phyloP scores from a whole-genome alignment of 2,888 invertebrate species.

The Hyposoter dolosus region DNA sequence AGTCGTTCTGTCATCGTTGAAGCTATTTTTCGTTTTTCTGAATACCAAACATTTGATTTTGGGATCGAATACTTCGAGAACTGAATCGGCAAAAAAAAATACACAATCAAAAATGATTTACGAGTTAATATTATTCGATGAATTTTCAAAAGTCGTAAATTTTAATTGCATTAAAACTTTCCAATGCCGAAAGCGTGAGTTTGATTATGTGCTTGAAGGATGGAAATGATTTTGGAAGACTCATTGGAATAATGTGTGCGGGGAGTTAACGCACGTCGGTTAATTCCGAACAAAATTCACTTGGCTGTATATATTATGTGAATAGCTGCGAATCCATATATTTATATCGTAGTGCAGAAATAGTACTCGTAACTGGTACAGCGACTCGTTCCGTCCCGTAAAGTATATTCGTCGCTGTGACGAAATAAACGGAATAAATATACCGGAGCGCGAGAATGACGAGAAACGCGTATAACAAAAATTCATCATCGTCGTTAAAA shows the following conservation, averaged over 20 bases:
- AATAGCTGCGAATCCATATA: conserved; percentile 20
- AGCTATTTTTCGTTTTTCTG: too few species aligned
- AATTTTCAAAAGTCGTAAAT: neutral
- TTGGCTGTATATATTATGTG: neutral
- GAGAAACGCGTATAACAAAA: conserved; percentile 7
- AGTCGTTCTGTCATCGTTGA: too few species aligned
- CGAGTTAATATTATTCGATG: neutral
- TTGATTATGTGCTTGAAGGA: neutral
- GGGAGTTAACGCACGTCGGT: neutral
- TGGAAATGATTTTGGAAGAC: neutral
- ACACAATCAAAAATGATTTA: neutral
- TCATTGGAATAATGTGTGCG: neutral
- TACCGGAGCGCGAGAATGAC: neutral
- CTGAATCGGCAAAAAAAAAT: neutral
- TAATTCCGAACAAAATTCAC: neutral
- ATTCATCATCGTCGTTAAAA: conserved; percentile 29
- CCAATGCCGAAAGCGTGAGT: neutral
- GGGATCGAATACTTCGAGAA: too few species aligned
- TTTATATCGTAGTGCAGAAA: conserved; percentile 32
- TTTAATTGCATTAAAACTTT: neutral
- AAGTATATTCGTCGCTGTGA: conserved; percentile 29
- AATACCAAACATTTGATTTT: too few species aligned
- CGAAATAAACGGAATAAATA: conserved; percentile 47
- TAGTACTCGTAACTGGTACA: conserved; percentile 37
- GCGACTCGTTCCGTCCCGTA: conserved; percentile 14